Evolutionary conservation across 2,888 invertebrate species (phyloP), one percentile per base, ranked within the genome.

Genomic region (Copidosoma aretas): DNA sequence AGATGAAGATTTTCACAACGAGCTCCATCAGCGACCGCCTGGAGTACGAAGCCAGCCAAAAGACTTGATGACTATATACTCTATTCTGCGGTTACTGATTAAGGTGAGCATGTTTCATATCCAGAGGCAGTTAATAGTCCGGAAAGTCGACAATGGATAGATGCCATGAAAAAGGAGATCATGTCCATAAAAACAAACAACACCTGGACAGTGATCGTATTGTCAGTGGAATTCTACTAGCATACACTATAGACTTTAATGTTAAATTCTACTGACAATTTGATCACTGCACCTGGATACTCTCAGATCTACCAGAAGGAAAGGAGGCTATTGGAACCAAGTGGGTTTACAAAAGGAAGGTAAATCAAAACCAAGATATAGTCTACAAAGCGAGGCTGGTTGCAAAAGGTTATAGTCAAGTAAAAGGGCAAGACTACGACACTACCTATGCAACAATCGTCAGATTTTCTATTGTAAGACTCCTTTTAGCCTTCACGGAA

Each of bases 281-380:
- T n/a, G n/a, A n/a, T n/a, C n/a, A n/a, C n/a, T n/a, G n/a, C n/a
- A n/a, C n/a, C n/a, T 60, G 60, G 60, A 21, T 10, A 1, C n/a
- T 49, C 12, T 4, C 8, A 1, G n/a, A 51, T 14, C 32, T 60
- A 25, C 60, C 51, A 1, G n/a, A 24, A 10, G 25, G n/a, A 1
- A 74, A 8, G 3, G 8, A 8, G 8, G 4, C 32, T 32, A 32
- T 32, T 32, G 32, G 8, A 32, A 32, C 24, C 25, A 49, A 51
- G 15, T 60, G 51, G 60, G 32, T 60, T 3, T 60, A 24, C n/a
- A 60, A 49, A 19, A 60, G 49, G n/a, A 60, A 60, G 24, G 21
- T 24, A 1, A 3, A 10, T 22, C 1, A 17, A 3, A 19, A 60
- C n/a, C 51, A 51, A 12, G 14, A 12, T 12, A n/a, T 14, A 10